Base-by-base conservation (phyloP, 2,888 invertebrate genomes). In the Agrotis clavis region DNA sequence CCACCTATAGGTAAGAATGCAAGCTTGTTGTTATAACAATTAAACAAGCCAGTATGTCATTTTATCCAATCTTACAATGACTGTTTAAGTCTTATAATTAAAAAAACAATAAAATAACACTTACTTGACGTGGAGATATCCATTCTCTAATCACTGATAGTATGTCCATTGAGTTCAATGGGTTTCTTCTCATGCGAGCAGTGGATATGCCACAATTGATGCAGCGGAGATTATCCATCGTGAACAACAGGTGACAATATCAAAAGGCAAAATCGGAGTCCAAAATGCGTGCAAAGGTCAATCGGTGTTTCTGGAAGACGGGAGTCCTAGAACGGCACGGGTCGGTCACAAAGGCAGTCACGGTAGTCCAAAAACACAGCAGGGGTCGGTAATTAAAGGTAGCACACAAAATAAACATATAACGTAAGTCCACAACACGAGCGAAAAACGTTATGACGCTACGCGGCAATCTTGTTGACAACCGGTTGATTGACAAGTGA, bases 201-300 rank as follows among this genome's bases (percentile, higher is more conserved):
- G 59, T 60, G 2, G 59, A 60, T 60, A 60, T 60, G 59, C 45
- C 59, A 60, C 59, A 60, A 45, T 60, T 60, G 4, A 60, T 45
- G 21, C 59, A 60, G 59, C 41, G 59, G 21, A 41, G 59, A 60
- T 47, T 56, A 56, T 56, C 54, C 54, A 56, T 56, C 53, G 53
- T 53, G 19, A 59, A 19, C 59, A 14, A 59, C 19, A 41, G 16
- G 19, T 41, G 21, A 21, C 21, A 60, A 47, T 21, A 11, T 41
- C 35, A 59, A 59, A 41, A 59, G 45, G 60, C 45, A 60, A 60
- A 60, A 60, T 60, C 45, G 45, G 60, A 18, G 60, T 60, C 60
- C 60, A 60, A 47, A 60, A 60, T 45, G 45, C 60, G 16, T 47
- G 45, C 45, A 14, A 60, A 21, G 11, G 45, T 60, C 21, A 30